phyloP scores from a whole-genome alignment of 2,888 invertebrate genomes.

The Drosophila meridiana region DNA sequence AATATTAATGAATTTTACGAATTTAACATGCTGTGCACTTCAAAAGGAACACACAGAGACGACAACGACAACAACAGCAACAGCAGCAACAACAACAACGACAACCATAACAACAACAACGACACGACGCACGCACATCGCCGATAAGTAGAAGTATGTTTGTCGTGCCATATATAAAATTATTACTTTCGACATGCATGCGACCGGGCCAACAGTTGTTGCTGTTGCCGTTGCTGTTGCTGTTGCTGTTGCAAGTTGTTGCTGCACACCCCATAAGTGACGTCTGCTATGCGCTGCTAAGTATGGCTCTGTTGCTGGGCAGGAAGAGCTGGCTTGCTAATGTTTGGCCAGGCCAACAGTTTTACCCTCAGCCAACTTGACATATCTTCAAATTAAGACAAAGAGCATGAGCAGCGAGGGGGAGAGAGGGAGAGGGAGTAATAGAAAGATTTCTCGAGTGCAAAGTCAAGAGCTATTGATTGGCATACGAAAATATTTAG shows the following conservation, averaged over 20 bases:
- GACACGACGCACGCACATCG: conserved; percentile 69
- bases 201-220: conserved; percentile 45
- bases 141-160: conserved; percentile 79
- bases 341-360: conserved; percentile 33
- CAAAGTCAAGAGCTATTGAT: conserved; percentile 20
- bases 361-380: conserved; percentile 38
- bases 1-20: conserved; percentile 81
- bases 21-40: conserved; percentile 81
- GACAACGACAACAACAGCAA: conserved; percentile 20
- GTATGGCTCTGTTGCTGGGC: conserved; percentile 40
- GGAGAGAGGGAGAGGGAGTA: background rate
- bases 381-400: conserved; percentile 34
- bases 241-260: conserved; percentile 39
- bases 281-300: conserved; percentile 34
- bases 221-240: conserved; percentile 23
- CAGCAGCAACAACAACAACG: conserved; percentile 20
- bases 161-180: conserved; percentile 81
- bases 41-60: conserved; percentile 75
- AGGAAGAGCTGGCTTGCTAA: conserved; percentile 53
- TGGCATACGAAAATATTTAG: conserved; percentile 17
- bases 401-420: background rate
- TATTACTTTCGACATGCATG: conserved; percentile 80
- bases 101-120: conserved; percentile 9
- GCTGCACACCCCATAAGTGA: conserved; percentile 53
- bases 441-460: conserved; percentile 19